These are phyloP conservation scores for Tribolium madens DNA, from an alignment of 1,140 invertebrate genomes.

Conservation along the genomic window DNA sequence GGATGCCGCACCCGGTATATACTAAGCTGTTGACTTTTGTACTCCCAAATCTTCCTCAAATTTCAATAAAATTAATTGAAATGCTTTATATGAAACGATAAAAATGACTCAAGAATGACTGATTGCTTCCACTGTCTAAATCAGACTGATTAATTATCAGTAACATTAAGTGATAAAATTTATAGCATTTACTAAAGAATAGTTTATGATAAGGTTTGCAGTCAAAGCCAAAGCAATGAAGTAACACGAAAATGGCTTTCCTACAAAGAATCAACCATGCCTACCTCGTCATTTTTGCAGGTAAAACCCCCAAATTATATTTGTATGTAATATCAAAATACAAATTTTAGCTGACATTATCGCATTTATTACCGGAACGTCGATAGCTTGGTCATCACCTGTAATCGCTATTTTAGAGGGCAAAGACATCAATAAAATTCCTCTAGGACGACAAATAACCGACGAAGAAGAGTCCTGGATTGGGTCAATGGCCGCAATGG, in stretches of 20 bases:
- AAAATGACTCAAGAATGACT: neutral
- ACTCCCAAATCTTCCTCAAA: too few relatives aligned
- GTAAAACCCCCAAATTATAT: neutral
- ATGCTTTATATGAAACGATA: too few relatives aligned
- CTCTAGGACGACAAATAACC: slow-evolving; percentile 3
- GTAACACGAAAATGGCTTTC: neutral
- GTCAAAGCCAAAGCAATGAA: neutral
- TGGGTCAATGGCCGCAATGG: neutral
- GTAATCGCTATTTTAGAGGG: neutral
- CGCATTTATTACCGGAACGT: slow-evolving; percentile 9
- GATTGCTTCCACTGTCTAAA: neutral
- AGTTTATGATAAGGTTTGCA: neutral
- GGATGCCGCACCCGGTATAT: too few relatives aligned
- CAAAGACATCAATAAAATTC: neutral
- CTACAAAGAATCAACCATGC: neutral
- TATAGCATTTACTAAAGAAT: neutral
- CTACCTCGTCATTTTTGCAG: neutral
- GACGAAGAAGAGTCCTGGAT: slow-evolving; percentile 18
- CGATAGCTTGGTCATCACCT: slow-evolving; percentile 26
- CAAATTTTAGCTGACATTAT: slow-evolving; percentile 13
- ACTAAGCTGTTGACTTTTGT: too few relatives aligned
- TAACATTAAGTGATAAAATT: neutral
- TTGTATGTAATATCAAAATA: neutral
- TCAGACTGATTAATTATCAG: neutral
- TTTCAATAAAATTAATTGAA: too few relatives aligned